phyloP scores from a whole-genome alignment of 2,113 vertebrate species.

The Cebus imitator region DNA sequence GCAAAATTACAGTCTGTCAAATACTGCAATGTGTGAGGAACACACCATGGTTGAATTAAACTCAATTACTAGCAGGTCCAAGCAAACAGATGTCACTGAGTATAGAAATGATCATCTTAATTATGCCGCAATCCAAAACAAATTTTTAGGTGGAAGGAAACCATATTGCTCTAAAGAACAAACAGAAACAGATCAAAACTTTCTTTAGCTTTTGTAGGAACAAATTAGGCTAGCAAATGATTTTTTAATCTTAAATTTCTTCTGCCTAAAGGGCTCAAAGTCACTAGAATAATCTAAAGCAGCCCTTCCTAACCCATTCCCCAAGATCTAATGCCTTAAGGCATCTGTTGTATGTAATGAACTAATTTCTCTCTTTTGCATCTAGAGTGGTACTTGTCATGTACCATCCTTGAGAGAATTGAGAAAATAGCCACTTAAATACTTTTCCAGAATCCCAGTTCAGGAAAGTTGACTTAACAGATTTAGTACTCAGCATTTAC shows the following conservation, averaged over 20 bases:
- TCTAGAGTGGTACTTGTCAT: background rate
- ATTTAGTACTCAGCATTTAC: background rate
- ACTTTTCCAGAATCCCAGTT: background rate
- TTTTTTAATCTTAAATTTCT: slow-evolving; percentile 20
- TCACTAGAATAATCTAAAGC: background rate
- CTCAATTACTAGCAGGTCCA: background rate
- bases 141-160: slow-evolving; percentile 31
- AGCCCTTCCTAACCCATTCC: background rate
- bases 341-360: background rate
- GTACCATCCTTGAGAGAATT: background rate
- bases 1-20: slow-evolving; percentile 51
- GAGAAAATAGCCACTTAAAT: background rate
- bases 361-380: background rate
- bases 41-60: background rate
- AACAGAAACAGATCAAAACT: slow-evolving; percentile 44
- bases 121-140: slow-evolving; percentile 20
- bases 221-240: background rate
- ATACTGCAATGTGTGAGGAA: background rate
- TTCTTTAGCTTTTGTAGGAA: slow-evolving; percentile 23
- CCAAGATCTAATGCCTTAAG: background rate
- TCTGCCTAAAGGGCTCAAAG: background rate
- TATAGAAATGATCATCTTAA: background rate
- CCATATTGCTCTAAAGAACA: background rate
- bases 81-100: background rate
- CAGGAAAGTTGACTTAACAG: background rate